These are phyloP conservation scores for Marisa cornuarietis DNA, from an alignment of 1,140 invertebrate species.

Conservation along the genomic window DNA sequence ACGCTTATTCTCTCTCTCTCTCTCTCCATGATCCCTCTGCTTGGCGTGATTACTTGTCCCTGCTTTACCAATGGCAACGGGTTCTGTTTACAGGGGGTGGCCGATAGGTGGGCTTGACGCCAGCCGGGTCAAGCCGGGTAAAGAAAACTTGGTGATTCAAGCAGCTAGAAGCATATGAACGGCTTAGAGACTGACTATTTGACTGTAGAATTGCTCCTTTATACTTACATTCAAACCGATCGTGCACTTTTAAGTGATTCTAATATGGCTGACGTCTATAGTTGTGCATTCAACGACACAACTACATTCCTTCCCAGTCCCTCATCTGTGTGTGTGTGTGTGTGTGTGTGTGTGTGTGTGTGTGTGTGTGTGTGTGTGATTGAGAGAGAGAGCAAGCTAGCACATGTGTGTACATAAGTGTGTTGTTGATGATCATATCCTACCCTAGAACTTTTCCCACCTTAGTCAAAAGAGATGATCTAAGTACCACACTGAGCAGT, in stretches of 20 bases:
- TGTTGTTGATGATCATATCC: neutral
- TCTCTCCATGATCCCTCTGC: neutral
- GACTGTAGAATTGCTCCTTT: conserved; percentile 28
- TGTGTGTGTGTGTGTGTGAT: neutral
- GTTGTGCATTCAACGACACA: too few relatives aligned
- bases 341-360: neutral
- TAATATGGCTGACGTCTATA: too few relatives aligned
- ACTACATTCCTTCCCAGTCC: neutral
- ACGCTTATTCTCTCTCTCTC: neutral
- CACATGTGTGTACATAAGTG: neutral
- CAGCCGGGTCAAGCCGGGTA: neutral
- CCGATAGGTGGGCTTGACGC: conserved; percentile 8
- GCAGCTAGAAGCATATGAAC: neutral
- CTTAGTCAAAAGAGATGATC: too few relatives aligned
- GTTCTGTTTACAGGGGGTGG: conserved; percentile 17
- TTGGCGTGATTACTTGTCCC: neutral
- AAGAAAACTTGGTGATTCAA: neutral
- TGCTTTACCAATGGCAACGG: neutral
- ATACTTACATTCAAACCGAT: neutral
- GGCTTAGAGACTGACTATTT: neutral
- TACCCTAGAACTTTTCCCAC: too few relatives aligned
- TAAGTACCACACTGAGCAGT: too few relatives aligned
- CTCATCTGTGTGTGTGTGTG: neutral
- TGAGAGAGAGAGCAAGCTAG: neutral
- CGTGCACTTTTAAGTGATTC: too few relatives aligned